A percentile compares a stretch with the other conserved stretches of the same genome.
Evolutionary conservation across 1,140 invertebrate species (phyloP).

Genomic region (Lepidurus couesii): DNA sequence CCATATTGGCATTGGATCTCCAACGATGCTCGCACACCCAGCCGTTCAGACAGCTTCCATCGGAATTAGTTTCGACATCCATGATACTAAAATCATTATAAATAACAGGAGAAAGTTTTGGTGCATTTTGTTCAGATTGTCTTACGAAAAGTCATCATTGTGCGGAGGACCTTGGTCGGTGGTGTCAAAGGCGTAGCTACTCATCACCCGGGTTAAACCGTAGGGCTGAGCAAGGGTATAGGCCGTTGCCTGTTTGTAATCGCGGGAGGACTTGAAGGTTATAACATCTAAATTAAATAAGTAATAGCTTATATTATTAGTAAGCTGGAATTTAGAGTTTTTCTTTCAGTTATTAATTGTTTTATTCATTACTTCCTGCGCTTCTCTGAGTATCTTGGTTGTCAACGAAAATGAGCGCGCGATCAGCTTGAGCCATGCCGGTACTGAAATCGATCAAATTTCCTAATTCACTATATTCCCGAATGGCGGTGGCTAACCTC

Average conservation of each 20-base stretch:
- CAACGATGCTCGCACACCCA: conserved; percentile 55
- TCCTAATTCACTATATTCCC: conserved; percentile 33
- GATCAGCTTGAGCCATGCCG: conserved; percentile 42
- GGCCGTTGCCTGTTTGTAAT: conserved; percentile 49
- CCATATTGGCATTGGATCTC: conserved; percentile 49
- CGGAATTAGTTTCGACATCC: conserved; percentile 42
- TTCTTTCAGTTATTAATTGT: background rate
- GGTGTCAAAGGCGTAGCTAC: conserved; percentile 47
- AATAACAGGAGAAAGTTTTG: background rate
- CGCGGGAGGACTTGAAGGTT: conserved; percentile 41
- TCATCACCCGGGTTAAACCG: conserved; percentile 52
- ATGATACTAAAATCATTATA: conserved; percentile 40
- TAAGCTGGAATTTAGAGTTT: background rate
- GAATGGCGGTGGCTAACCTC: conserved; percentile 51
- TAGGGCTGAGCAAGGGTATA: conserved; percentile 55
- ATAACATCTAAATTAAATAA: conserved; percentile 23
- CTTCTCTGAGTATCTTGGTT: conserved; percentile 51
- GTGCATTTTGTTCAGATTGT: background rate
- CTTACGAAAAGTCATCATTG: conserved; percentile 31
- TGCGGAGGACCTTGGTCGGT: conserved; percentile 38
- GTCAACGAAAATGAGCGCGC: conserved; percentile 47
- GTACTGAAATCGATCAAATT: conserved; percentile 38
- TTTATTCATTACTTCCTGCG: conserved; percentile 39
- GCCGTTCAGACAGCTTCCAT: conserved; percentile 48
- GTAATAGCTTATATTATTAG: background rate